phyloP scores from a whole-genome alignment of 2,888 invertebrate genomes.

The Macaria liturata region DNA sequence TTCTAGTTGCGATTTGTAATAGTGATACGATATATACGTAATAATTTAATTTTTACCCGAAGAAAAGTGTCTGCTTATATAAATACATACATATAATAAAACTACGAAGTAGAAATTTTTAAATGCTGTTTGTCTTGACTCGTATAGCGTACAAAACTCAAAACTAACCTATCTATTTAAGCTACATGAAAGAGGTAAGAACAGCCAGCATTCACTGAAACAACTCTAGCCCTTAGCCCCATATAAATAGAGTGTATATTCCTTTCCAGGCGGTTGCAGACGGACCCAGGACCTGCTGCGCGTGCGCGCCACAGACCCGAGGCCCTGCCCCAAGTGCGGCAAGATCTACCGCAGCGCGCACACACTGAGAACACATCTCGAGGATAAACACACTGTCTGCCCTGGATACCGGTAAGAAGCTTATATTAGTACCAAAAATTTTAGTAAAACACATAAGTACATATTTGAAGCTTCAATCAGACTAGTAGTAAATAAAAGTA shows the following conservation, averaged over 20 bases:
- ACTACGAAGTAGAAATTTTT: constrained; percentile 75
- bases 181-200: background rate
- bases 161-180: too few species aligned
- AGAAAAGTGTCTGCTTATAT: constrained; percentile 81
- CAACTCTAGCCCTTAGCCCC: too few species aligned
- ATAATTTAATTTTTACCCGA: constrained; percentile 82
- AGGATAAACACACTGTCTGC: constrained; percentile 96
- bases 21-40: constrained; percentile 83
- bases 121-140: constrained; percentile 30
- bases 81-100: constrained; percentile 70
- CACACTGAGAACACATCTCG: constrained; percentile 94
- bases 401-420: constrained; percentile 88
- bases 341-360: constrained; percentile 96
- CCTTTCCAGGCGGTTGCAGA: constrained; percentile 84
- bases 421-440: too few species aligned
- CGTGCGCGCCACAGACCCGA: constrained; percentile 95
- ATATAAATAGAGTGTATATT: constrained; percentile 16
- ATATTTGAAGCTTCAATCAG: too few species aligned
- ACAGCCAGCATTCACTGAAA: background rate
- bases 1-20: constrained; percentile 81
- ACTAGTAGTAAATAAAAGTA: too few species aligned
- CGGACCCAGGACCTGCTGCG: constrained; percentile 92
- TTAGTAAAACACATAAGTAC: too few species aligned
- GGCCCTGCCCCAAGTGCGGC: constrained; percentile 96
- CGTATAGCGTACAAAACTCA: background rate